Evolutionary conservation across 2,888 invertebrate species (phyloP), one percentile per base, ranked within the genome.

Genomic region (Oscheius onirici): DNA sequence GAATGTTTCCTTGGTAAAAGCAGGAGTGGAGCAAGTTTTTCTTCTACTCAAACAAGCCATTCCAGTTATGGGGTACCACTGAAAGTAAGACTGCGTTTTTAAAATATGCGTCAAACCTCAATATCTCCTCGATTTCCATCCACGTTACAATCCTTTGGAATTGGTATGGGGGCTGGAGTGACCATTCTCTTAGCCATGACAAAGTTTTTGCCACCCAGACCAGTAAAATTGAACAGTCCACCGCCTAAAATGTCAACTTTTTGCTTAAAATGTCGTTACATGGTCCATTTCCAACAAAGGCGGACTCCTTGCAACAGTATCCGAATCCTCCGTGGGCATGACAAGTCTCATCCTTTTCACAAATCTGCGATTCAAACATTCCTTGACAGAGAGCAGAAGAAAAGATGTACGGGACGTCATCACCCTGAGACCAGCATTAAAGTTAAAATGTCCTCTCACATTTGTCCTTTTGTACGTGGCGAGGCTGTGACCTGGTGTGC

Each of bases 151-250:
- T 70, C 70, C 20, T 43, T 43, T 1, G 70, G 70, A 28, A 54
- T 24, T 13, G 54, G 52, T 40, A 52, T 17, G 2, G 70, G 70
- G 2, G 54, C 22, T 8, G 44, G 43, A 40, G 70, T 70, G 11
- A 51, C n/a, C 60, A 57, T 54, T 28, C 49, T 61, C 54, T 52
- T 44, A 10, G 46, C 13, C 22, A 63, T 17, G 34, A 52, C 13
- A 13, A 43, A 34, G 41, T 43, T 63, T 28, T 41, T 26, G n/a
- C 70, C 70, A 13, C 70, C 70, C 6, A 70, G 44, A n/a, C 70
- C 70, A 13, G 70, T 61, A 24, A 63, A 70, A 41, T 70, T 70
- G 34, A 70, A 70, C 15, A 22, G 15, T 2, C 70, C 70, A n/a
- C 61, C 34, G n/a, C 13, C 70, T 70, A 20, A 26, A 61, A 52